Conservation (phyloP, 2,113 vertebrate species). For the Tachysurus fulvidraco region DNA sequence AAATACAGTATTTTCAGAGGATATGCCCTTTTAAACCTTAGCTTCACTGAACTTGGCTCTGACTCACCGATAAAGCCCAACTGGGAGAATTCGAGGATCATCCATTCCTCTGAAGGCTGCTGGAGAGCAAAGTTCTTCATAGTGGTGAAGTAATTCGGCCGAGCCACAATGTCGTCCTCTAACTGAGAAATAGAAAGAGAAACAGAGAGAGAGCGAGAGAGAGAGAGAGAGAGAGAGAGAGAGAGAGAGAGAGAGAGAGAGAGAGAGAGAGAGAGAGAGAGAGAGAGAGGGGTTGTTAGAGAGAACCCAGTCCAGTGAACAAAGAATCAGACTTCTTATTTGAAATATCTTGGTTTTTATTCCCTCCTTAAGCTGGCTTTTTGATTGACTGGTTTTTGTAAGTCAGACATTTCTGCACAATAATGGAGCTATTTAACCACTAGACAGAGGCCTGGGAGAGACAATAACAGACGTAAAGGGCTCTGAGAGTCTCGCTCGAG, state of each 20-base stretch:
- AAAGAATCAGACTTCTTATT: neutral
- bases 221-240: constrained; percentile 2
- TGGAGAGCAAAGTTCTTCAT: constrained; percentile 99
- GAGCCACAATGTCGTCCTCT: constrained; percentile 96
- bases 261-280: neutral
- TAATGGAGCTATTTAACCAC: constrained; percentile 10
- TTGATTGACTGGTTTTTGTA: neutral
- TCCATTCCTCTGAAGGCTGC: constrained; percentile 97
- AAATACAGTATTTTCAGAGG: neutral
- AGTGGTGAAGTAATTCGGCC: constrained; percentile 97
- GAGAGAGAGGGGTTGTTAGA: neutral
- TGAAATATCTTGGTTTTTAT: constrained; percentile 14
- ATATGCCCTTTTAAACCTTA: neutral
- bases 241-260: constrained; percentile 29
- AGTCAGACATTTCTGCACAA: neutral
- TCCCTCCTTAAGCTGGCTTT: neutral
- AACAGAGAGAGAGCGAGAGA: neutral
- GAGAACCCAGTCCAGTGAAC: neutral
- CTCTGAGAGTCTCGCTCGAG: neutral
- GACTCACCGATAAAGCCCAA: constrained; percentile 93
- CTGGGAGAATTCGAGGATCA: constrained; percentile 99
- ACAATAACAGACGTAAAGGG: neutral
- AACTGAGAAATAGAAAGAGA: constrained; percentile 71
- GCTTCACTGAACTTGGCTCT: neutral
- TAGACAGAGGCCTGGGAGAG: constrained; percentile 9